Evolutionary conservation across 2,113 vertebrate species (phyloP).

Genomic region (Cyrtonyx montezumae): DNA sequence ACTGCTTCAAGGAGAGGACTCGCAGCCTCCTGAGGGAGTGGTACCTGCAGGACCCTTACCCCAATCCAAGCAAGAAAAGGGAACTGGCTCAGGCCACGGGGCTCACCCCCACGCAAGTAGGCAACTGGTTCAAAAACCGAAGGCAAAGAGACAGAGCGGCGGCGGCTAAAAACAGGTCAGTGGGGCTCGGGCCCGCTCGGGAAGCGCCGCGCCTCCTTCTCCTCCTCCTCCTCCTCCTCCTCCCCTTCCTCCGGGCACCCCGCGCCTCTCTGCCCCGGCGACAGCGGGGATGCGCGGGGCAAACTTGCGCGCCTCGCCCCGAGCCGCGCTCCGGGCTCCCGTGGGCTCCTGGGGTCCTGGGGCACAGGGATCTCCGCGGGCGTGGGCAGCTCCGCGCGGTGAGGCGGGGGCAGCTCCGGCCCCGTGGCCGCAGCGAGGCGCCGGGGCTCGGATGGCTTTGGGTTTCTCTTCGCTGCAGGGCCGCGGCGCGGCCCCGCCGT

Average conservation of each 20-base stretch:
- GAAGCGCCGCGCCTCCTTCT: neutral
- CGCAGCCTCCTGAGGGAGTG: constrained; percentile 99
- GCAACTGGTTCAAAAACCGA: constrained; percentile 99
- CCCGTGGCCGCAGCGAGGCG: neutral
- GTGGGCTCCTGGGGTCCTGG: neutral
- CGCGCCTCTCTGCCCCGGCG: neutral
- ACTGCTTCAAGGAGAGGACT: constrained; percentile 99
- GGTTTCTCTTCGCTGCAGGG: neutral
- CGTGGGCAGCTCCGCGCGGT: neutral
- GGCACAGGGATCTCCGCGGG: neutral
- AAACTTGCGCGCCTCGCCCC: neutral
- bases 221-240: neutral
- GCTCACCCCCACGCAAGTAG: constrained; percentile 99
- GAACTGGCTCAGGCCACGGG: constrained; percentile 99
- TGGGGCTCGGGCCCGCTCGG: constrained; percentile 23
- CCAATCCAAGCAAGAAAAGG: constrained; percentile 99
- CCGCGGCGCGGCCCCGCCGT: neutral
- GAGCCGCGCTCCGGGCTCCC: neutral
- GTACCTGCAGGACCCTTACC: constrained; percentile 99
- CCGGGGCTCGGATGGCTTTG: neutral
- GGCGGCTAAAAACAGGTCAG: constrained; percentile 99
- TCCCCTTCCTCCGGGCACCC: neutral
- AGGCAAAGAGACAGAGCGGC: constrained; percentile 99
- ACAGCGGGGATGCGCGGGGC: neutral
- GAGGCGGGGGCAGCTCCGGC: neutral